Conservation (phyloP, 1,140 invertebrate species). For the Conus betulinus region DNA sequence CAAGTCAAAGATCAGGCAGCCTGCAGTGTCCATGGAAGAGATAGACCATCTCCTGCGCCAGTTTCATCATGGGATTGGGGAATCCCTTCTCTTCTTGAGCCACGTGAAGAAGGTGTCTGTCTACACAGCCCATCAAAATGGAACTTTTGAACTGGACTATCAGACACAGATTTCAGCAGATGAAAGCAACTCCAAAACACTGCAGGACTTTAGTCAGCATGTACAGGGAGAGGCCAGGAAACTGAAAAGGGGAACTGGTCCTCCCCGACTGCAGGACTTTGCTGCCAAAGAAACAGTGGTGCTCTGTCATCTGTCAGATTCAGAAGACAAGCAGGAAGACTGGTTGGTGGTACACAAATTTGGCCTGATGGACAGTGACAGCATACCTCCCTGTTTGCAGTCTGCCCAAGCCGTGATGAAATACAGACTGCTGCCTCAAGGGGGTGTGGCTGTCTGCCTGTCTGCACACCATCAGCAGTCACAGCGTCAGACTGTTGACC, state of each 20-base stretch:
- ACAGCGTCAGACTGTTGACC: neutral
- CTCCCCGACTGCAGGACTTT: neutral
- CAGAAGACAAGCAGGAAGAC: conserved; percentile 15
- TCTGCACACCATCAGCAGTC: neutral
- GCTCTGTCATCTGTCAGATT: neutral
- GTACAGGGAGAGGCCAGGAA: neutral
- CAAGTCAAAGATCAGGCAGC: conserved; percentile 7
- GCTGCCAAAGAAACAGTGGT: neutral
- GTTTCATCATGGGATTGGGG: neutral
- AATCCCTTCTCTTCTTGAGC: conserved; percentile 17
- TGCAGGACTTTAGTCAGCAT: neutral
- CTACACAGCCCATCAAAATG: neutral
- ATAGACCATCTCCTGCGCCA: neutral
- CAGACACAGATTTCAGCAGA: conserved; percentile 1
- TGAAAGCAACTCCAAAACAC: neutral
- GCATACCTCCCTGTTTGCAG: neutral
- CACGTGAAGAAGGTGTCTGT: conserved; percentile 19
- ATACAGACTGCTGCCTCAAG: conserved; percentile 61
- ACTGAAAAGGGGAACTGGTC: neutral
- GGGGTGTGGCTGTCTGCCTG: conserved; percentile 58
- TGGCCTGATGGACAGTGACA: neutral
- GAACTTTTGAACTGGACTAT: neutral
- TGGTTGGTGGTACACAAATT: conserved; percentile 30
- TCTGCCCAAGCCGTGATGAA: conserved; percentile 45
- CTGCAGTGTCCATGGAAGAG: neutral